phyloP scores from a whole-genome alignment of 2,113 vertebrate species.

The Solea senegalensis region DNA sequence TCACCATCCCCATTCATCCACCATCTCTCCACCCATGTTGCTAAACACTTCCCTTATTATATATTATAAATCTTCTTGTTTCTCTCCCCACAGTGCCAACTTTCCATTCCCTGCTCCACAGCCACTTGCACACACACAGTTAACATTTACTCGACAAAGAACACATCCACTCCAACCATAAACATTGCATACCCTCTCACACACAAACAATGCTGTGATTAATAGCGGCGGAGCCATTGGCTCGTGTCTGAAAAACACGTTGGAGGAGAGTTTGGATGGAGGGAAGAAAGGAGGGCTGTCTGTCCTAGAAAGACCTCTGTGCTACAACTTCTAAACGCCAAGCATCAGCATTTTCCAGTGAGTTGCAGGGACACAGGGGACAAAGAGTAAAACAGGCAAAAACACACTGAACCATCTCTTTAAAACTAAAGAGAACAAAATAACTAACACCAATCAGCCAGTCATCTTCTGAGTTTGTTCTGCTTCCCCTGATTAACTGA shows the following conservation, averaged over 20 bases:
- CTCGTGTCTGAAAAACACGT: constrained; percentile 39
- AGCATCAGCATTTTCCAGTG: neutral
- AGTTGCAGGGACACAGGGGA: neutral
- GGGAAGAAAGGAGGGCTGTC: constrained; percentile 22
- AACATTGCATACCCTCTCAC: neutral
- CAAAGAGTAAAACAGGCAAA: neutral
- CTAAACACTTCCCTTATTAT: constrained; percentile 15
- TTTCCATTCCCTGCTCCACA: constrained; percentile 45
- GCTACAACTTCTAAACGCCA: neutral
- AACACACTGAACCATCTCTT: neutral
- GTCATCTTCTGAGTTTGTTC: too few relatives aligned
- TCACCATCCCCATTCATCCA: constrained; percentile 13
- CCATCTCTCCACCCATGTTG: constrained; percentile 10
- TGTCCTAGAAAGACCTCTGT: constrained; percentile 43
- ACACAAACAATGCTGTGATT: constrained; percentile 37
- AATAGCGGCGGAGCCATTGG: constrained; percentile 49
- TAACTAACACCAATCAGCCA: too few relatives aligned
- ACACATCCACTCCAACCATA: constrained; percentile 29
- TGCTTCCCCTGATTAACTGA: too few relatives aligned
- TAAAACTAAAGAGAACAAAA: too few relatives aligned
- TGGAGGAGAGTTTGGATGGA: constrained; percentile 34
- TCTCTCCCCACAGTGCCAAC: constrained; percentile 18
- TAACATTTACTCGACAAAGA: constrained; percentile 43
- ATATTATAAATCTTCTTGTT: constrained; percentile 35
- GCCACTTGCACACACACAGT: constrained; percentile 30